A percentile compares a stretch with the other conserved stretches of the same genome.
Conservation (phyloP, 2,797 vertebrate species). For the Eulemur albifrons region DNA sequence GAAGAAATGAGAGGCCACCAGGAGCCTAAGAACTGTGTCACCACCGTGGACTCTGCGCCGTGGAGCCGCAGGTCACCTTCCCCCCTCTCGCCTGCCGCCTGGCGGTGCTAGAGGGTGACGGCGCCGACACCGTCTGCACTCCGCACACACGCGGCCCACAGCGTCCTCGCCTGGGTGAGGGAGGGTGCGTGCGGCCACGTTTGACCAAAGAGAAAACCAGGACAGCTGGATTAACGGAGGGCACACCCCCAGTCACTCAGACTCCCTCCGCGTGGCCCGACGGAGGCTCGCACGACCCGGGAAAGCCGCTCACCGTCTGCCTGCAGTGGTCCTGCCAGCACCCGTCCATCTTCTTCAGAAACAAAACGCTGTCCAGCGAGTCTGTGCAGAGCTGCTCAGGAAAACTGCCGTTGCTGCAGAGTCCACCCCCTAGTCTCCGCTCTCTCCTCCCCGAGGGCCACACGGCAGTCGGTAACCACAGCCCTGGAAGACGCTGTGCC, state of each 20-base stretch:
- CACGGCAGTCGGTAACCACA: not conserved
- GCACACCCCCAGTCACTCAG: not conserved
- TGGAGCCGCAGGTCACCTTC: no score
- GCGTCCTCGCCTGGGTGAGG: not conserved
- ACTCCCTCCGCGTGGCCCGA: no score
- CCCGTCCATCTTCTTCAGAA: slow-evolving; percentile 85
- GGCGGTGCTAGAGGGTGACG: rapidly evolving
- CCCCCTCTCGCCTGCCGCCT: no score
- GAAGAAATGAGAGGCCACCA: not conserved
- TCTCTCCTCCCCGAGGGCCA: not conserved
- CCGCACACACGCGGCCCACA: not conserved
- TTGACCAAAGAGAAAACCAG: not conserved
- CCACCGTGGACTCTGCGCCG: not conserved
- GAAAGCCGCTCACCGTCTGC: slow-evolving; percentile 85
- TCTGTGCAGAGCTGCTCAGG: slow-evolving; percentile 89
- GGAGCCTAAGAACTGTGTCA: not conserved
- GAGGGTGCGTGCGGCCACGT: rapidly evolving
- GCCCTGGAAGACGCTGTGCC: not conserved
- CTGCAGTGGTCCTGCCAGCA: slow-evolving; percentile 89
- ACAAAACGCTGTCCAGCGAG: slow-evolving; percentile 93
- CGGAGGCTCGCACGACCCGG: not conserved
- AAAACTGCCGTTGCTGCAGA: slow-evolving; percentile 53
- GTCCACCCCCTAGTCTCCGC: not conserved
- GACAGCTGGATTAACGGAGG: not conserved
- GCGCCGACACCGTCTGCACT: not conserved